Evolutionary conservation across 2,113 vertebrate species (phyloP).

Genomic region (Chelonoidis abingdonii): DNA sequence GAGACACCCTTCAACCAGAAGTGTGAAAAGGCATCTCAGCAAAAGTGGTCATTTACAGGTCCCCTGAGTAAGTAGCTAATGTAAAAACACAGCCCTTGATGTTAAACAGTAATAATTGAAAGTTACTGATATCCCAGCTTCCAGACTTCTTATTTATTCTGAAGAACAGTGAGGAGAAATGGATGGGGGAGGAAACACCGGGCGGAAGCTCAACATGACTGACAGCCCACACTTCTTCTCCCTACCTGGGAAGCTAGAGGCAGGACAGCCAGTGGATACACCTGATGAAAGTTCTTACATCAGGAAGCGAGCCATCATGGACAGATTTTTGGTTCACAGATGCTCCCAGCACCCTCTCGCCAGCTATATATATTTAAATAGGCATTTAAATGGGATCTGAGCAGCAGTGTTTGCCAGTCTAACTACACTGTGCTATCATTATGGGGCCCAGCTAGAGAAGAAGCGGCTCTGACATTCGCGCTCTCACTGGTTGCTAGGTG

Average conservation of each 20-base stretch:
- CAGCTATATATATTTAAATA: not conserved
- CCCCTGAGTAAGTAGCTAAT: not conserved
- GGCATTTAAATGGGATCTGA: conserved; percentile 59
- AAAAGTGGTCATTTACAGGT: not conserved
- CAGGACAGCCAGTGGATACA: conserved; percentile 44
- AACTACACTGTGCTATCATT: conserved; percentile 36
- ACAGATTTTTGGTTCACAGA: conserved; percentile 57
- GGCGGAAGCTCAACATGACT: not conserved
- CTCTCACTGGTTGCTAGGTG: conserved; percentile 68
- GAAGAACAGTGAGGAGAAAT: not conserved
- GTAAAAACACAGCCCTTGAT: not conserved
- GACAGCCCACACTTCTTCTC: not conserved
- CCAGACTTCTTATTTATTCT: conserved; percentile 7
- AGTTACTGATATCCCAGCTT: not conserved
- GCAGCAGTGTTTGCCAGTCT: conserved; percentile 37
- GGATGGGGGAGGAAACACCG: not conserved
- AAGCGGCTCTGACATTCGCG: conserved; percentile 45
- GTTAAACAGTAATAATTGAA: not conserved
- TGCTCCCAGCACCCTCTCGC: not conserved
- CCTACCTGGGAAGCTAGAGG: not conserved
- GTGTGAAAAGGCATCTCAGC: not conserved
- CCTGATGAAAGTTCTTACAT: conserved; percentile 56
- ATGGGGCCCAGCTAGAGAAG: conserved; percentile 42
- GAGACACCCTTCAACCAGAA: not conserved
- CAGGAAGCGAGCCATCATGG: conserved; percentile 57